A percentile compares a stretch with the other conserved stretches of the same genome.
Conservation (phyloP, 1,140 invertebrate genomes). For the Pararge aegeria region DNA sequence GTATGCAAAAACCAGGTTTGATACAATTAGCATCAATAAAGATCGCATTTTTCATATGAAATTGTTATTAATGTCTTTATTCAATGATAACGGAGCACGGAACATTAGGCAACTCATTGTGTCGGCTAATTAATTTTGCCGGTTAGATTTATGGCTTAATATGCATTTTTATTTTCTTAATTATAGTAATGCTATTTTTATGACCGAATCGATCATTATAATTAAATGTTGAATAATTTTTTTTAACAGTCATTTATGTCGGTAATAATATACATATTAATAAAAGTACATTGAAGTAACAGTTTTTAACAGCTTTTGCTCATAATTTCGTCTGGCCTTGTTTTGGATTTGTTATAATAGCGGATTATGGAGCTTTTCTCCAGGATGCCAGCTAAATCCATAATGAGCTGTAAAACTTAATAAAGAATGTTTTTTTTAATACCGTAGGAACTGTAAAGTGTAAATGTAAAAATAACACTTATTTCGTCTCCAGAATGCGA, state of each 20-base stretch:
- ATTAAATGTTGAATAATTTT: background rate
- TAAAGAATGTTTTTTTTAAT: too few relatives aligned
- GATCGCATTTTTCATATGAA: background rate
- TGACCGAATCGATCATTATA: background rate
- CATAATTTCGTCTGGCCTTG: too few relatives aligned
- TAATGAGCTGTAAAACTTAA: too few relatives aligned
- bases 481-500: too few relatives aligned
- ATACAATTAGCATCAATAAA: conserved; percentile 1
- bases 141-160: background rate
- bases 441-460: too few relatives aligned
- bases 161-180: background rate
- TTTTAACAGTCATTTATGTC: background rate
- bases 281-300: too few relatives aligned
- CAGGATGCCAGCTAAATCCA: too few relatives aligned
- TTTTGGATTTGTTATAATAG: too few relatives aligned
- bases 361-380: too few relatives aligned
- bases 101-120: conserved; percentile 1
- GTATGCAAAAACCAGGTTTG: background rate
- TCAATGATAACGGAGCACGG: background rate
- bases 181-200: background rate
- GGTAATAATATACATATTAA: background rate
- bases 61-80: conserved; percentile 4
- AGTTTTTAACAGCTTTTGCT: too few relatives aligned
- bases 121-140: background rate
- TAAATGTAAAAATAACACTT: too few relatives aligned